These are phyloP conservation scores for Hormaphis cornu DNA, from an alignment of 1,140 invertebrate species.

Conservation along the genomic window DNA sequence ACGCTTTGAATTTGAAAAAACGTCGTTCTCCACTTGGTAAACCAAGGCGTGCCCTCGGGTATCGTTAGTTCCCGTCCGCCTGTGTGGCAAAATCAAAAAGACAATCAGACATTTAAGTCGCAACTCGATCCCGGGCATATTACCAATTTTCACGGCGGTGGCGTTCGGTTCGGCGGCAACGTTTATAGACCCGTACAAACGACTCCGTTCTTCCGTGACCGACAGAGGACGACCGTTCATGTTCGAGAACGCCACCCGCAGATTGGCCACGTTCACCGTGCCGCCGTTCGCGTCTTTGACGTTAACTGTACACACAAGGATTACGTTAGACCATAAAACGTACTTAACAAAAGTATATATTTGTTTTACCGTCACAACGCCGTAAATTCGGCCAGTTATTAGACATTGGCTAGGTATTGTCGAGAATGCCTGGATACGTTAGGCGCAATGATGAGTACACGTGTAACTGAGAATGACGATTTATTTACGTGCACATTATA, in stretches of 20 bases:
- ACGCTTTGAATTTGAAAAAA: constrained; percentile 82
- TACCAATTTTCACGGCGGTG: constrained; percentile 1
- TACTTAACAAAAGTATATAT: too few species aligned
- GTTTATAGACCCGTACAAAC: constrained; percentile 1
- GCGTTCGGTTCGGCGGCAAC: neutral
- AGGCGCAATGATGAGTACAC: too few species aligned
- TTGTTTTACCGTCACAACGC: too few species aligned
- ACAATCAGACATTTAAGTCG: neutral
- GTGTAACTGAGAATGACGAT: too few species aligned
- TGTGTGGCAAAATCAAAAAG: neutral
- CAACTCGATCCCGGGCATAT: neutral
- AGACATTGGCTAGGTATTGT: neutral
- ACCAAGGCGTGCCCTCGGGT: constrained; percentile 80
- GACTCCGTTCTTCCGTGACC: constrained; percentile 1
- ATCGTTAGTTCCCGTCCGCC: constrained; percentile 4
- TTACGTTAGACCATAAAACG: too few species aligned
- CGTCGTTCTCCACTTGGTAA: constrained; percentile 86
- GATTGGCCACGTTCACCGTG: neutral
- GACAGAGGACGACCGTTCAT: constrained; percentile 5
- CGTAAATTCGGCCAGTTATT: too few species aligned
- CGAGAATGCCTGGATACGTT: too few species aligned
- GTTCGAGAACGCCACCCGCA: neutral
- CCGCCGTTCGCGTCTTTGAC: constrained; percentile 3
- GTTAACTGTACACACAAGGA: neutral
- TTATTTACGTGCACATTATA: too few species aligned